Evolutionary conservation across 2,113 vertebrate species (phyloP).

Genomic region (Gymnobelideus leadbeateri): DNA sequence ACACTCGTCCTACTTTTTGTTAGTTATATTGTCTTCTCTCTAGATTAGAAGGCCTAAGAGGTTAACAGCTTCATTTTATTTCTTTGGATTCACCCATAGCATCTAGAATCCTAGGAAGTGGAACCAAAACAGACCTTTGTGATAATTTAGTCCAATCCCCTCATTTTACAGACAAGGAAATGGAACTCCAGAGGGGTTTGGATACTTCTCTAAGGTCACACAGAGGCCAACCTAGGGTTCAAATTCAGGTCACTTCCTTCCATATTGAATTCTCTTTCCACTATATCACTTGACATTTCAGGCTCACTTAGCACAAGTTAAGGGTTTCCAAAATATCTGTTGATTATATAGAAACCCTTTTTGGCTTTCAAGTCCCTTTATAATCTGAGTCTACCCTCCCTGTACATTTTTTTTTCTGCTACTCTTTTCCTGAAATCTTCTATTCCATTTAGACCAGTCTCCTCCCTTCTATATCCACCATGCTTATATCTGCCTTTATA

Average conservation of each 20-base stretch:
- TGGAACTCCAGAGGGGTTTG: neutral
- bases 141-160: neutral
- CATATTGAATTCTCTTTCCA: neutral
- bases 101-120: neutral
- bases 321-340: neutral
- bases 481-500: neutral
- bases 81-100: neutral
- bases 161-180: neutral
- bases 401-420: neutral
- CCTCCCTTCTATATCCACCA: neutral
- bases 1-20: neutral
- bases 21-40: neutral
- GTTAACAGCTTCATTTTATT: neutral
- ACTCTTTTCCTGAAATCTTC: neutral
- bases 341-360: neutral
- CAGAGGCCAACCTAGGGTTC: neutral
- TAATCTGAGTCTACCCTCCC: neutral
- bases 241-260: conserved; percentile 1
- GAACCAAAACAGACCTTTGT: neutral
- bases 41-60: neutral
- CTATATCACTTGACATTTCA: neutral
- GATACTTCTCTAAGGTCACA: neutral
- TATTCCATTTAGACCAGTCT: neutral
- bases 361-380: neutral
- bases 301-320: neutral